Base-by-base conservation (phyloP, 2,113 vertebrate genomes). In the Oncorhynchus kisutch region DNA sequence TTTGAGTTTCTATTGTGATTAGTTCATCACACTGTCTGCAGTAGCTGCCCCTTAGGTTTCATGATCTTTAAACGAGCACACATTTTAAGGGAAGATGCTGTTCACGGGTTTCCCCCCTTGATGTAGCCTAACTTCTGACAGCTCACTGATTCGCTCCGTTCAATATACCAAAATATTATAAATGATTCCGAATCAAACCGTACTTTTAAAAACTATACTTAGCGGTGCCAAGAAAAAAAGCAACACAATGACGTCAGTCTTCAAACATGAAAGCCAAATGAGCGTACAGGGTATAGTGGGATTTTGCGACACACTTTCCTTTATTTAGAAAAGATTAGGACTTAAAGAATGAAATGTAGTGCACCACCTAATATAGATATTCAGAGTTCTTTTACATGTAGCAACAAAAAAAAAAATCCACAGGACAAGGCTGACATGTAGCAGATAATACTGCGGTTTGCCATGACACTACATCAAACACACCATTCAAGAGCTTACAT, bases 281-380 rank as follows among this genome's bases (percentile, higher is more conserved):
- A 85, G 81, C 24, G 73, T 73, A 81, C 74, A 22, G 59, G 49
- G 73, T 73, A 65, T 76, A 54, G n/a, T 13, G 69, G 79, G 80
- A 71, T 86, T 92, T 91, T 88, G 84, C 70, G 84, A 92, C 89
- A 91, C 88, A 86, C 81, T 90, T 91, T 85, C 88, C 70, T 92
- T 93, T 92, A 92, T 93, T 92, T 91, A 90, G 92, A 93, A 92
- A 92, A 93, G 91, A 92, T 77, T 89, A 78, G 78, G 82, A 90
- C 93, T 93, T 91, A 62, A 84, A 91, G 82, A 90, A 84, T 88
- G 89, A 83, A 88, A 86, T 84, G 88, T 87, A 85, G 88, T 91
- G 85, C 88, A 91, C 85, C 91, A 89, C 81, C 84, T 90, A 86
- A 72, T 88, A 88, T 81, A 88, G 82, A 90, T 88, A 91, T 88